These are phyloP conservation scores for Scartelaos histophorus DNA, from an alignment of 2,113 vertebrate species.

Conservation along the genomic window DNA sequence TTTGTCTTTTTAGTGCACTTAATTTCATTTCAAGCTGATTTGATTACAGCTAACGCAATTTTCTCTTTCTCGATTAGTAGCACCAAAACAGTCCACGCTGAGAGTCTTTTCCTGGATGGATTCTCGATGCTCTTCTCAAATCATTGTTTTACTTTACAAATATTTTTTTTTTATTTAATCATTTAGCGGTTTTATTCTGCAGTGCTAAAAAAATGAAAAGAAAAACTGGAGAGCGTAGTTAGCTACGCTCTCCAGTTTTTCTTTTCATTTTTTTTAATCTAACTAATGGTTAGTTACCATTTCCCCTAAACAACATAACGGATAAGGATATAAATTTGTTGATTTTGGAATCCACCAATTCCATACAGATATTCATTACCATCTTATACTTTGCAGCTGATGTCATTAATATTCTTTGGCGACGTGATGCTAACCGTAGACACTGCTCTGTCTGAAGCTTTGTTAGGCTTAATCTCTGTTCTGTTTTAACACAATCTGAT, in stretches of 20 bases:
- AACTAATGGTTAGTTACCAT: too few relatives aligned
- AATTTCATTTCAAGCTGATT: not conserved
- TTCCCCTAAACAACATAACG: slow-evolving; percentile 62
- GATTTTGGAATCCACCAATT: too few relatives aligned
- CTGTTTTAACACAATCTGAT: too few relatives aligned
- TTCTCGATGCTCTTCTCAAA: not conserved
- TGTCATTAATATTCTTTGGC: too few relatives aligned
- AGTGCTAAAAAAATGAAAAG: not conserved
- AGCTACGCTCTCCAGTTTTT: too few relatives aligned
- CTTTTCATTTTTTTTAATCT: too few relatives aligned
- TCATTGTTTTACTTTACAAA: not conserved
- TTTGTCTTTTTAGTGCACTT: not conserved
- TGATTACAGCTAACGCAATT: not conserved
- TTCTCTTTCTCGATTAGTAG: not conserved
- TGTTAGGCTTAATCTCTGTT: too few relatives aligned
- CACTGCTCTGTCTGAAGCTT: too few relatives aligned
- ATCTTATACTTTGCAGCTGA: too few relatives aligned
- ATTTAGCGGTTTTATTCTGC: not conserved
- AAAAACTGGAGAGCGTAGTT: slow-evolving; percentile 38
- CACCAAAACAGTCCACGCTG: not conserved
- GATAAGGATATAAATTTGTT: too few relatives aligned
- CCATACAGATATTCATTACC: too few relatives aligned
- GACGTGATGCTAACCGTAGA: too few relatives aligned
- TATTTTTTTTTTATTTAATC: not conserved
- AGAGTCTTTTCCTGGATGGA: not conserved